Evolutionary conservation across 1,140 invertebrate species (phyloP).

Genomic region (Drosophila hydei): DNA sequence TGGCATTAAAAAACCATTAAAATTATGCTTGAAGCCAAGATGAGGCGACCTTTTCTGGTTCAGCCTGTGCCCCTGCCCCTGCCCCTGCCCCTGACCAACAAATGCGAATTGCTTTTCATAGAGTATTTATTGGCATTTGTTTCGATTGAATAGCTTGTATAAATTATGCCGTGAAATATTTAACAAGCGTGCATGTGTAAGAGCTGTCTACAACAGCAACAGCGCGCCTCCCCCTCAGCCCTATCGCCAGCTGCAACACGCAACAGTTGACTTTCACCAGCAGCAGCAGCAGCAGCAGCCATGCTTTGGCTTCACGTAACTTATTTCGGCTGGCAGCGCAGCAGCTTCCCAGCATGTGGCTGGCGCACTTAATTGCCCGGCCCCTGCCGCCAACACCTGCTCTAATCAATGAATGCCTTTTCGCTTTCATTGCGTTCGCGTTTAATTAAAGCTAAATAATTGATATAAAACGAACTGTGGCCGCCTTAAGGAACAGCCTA

Average conservation of each 20-base stretch:
- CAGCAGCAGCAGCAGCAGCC: slow-evolving; percentile 23
- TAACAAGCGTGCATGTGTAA: slow-evolving; percentile 66
- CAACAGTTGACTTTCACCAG: slow-evolving; percentile 79
- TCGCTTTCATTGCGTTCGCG: slow-evolving; percentile 61
- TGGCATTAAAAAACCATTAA: slow-evolving; percentile 8
- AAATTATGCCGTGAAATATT: slow-evolving; percentile 72
- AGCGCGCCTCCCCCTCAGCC: not conserved
- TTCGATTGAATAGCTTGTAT: slow-evolving; percentile 68
- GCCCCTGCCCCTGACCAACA: not conserved
- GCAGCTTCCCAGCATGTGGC: slow-evolving; percentile 45
- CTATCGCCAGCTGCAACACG: slow-evolving; percentile 58
- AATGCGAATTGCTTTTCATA: slow-evolving; percentile 9
- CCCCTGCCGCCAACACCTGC: slow-evolving; percentile 22
- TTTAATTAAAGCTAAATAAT: slow-evolving; percentile 61
- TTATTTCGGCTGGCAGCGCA: slow-evolving; percentile 28
- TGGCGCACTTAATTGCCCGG: slow-evolving; percentile 64
- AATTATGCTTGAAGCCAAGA: slow-evolving; percentile 1
- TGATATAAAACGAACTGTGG: slow-evolving; percentile 7
- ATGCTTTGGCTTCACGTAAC: slow-evolving; percentile 54
- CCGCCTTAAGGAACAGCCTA: not conserved
- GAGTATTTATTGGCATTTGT: slow-evolving; percentile 41
- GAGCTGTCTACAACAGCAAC: not conserved
- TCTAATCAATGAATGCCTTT: slow-evolving; percentile 63
- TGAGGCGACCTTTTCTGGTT: not conserved
- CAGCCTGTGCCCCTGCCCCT: not conserved